Base-by-base conservation (phyloP, 2,113 vertebrate genomes). In the Salvelinus namaycush region DNA sequence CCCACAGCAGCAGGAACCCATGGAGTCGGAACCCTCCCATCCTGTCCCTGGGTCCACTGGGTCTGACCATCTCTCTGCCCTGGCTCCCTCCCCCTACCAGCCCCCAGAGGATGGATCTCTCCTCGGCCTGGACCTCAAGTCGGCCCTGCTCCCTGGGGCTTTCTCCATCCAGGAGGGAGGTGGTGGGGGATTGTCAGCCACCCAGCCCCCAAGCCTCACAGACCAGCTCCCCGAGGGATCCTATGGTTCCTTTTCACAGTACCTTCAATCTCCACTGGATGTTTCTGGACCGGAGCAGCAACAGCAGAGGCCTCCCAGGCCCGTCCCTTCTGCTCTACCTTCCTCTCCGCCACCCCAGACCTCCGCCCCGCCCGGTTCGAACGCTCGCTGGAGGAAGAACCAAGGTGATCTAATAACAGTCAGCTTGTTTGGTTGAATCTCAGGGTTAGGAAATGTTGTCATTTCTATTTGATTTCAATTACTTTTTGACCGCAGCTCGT, bases 361-460 rank as follows among this genome's bases (percentile, higher is more conserved):
- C 27, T 88, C 91, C 0, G 18, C 51, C 4, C 14, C 16, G 5
- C 92, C 94, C 0, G 82, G 87, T 6, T 93, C 94, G 70, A 91
- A 93, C 0, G 93, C 95, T 0, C 81, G 96, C 77, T 97, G 97
- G 97, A 97, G 93, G 82, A 97, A 97, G 84, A 96, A 90, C 86
- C 95, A 95, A 95, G 97, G 97, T 97, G 86, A 94, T 68, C 44
- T 8, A 5, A 27, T 2, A 27, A 4, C 1, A 67, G 13, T 66
- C 24, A 12, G 65, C 27, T 29, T 67, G 1, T 70, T 24, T 14
- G 49, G 49, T 16, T 54, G 14, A 49, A 26, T 27, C 9, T 22
- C 26, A 54, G 13, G 51, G 12, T 54, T 54, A 16, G 14, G 16
- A 18, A 54, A 54, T 18, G 51, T 18, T 54, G 51, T 18, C 1